Percentiles rank a stretch among this genome's conserved stretches.
phyloP scores from a whole-genome alignment of 2,888 invertebrate genomes.

The Cotesia congregata region DNA sequence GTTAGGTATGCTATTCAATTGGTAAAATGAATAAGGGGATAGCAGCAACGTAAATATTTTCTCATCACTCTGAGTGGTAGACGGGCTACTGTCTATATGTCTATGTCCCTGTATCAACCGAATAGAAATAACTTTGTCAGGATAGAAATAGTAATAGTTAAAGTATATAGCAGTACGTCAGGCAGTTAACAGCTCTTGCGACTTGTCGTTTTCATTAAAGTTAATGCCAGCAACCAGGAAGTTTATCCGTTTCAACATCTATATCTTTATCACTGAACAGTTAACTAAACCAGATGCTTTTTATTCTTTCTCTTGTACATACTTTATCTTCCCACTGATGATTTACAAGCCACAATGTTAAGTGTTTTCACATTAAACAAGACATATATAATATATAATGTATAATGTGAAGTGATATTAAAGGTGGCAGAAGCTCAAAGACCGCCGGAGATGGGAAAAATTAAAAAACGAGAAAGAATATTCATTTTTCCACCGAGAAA shows the following conservation, averaged over 20 bases:
- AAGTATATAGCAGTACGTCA: too few relatives aligned
- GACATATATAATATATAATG: too few relatives aligned
- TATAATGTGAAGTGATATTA: too few relatives aligned
- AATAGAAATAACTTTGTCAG: conserved; percentile 13
- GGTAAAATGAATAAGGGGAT: conserved; percentile 12
- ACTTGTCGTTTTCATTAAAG: neutral
- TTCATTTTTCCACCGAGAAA: neutral
- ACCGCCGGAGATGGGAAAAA: neutral
- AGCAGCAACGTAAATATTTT: conserved; percentile 26
- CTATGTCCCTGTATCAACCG: conserved; percentile 2
- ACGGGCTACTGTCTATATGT: neutral
- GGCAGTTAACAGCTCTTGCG: neutral
- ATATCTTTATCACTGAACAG: neutral
- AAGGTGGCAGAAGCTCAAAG: neutral
- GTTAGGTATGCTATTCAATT: neutral
- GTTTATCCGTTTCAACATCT: neutral
- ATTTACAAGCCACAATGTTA: neutral
- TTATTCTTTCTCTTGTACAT: neutral
- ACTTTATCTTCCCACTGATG: neutral
- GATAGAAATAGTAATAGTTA: too few relatives aligned
- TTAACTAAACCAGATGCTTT: neutral
- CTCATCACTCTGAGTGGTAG: conserved; percentile 28
- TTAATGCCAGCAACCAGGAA: neutral
- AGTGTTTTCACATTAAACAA: neutral
- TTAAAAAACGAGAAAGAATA: conserved; percentile 3